Evolutionary conservation across 1,140 invertebrate genomes (phyloP), one percentile per base, ranked within the genome.

Genomic region (Piezodorus guildinii): DNA sequence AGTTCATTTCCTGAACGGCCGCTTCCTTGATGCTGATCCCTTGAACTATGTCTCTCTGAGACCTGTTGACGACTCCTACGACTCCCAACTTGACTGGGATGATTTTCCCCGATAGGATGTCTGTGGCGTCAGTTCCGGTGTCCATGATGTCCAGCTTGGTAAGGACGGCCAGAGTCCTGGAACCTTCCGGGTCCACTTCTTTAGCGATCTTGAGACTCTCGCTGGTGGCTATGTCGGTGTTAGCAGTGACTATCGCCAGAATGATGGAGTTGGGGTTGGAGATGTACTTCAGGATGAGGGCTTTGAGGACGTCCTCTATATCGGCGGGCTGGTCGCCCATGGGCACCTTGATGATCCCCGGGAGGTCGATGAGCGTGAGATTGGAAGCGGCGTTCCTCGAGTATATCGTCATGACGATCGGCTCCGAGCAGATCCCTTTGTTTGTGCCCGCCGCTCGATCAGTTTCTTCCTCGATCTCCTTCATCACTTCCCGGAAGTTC

Each of bases 111-210:
- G 79, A 83, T 6, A 88, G 72, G 2, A 87, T 81, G 69, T 88
- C 86, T 71, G 82, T 80, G 0, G 87, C 87, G 77, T 88, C 84
- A 15, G 86, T 89, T 0, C 87, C 86, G 30, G 76, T 75, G 76
- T 89, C 87, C 86, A 90, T 88, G 25, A 89, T 70, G 73, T 90
- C 87, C 17, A 90, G 72, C 72, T 89, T 89, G 3, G 86, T 89
- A 2, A 89, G 73, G 16, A 88, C 86, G 58, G 82, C 84, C 16
- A 88, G 71, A 0, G 87, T 89, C 64, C 86, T 71, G 34, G 80
- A 70, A 0, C 82, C 83, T 65, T 83, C 80, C 4, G 78, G 78
- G 71, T 85, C 83, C n/a, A 82, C 80, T 66, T 81, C 78, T 64
- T 78, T 74, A 5, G 83, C 82, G 19, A 85, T 65, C 71, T 85